Conservation (phyloP, 2,888 invertebrate species). For the Chymomyza fuscimana region DNA sequence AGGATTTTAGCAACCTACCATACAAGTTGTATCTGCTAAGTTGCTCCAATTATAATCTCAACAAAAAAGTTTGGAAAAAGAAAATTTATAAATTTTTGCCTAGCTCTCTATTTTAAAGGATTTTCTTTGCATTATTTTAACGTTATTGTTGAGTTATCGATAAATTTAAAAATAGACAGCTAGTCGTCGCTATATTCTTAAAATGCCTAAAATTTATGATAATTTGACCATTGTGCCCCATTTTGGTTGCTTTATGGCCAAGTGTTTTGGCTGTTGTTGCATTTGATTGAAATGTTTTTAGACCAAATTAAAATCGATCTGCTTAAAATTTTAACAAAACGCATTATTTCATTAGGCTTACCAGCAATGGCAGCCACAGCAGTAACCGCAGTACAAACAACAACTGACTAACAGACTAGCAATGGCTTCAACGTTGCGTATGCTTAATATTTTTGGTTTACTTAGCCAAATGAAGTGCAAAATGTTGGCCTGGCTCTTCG, state of each 20-base stretch:
- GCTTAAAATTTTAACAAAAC: slow-evolving; percentile 35
- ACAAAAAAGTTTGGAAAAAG: no score
- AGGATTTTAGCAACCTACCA: no score
- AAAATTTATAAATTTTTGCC: no score
- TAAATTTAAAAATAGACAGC: no score
- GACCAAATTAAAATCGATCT: slow-evolving; percentile 55
- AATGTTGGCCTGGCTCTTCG: slow-evolving; percentile 8
- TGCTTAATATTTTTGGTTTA: slow-evolving; percentile 33
- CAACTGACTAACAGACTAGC: neutral
- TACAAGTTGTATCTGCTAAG: no score
- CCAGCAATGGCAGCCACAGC: neutral
- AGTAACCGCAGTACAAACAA: neutral
- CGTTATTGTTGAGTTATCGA: no score
- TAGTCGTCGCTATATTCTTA: no score
- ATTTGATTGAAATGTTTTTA: slow-evolving; percentile 55
- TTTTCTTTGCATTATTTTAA: no score
- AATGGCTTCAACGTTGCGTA: slow-evolving; percentile 26
- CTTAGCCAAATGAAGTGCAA: slow-evolving; percentile 17
- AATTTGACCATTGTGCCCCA: neutral
- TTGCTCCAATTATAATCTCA: no score
- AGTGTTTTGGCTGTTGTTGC: slow-evolving; percentile 3
- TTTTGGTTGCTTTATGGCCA: neutral
- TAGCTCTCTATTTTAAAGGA: no score
- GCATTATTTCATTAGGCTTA: slow-evolving; percentile 35
- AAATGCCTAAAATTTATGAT: neutral